Conservation (phyloP, 2,888 invertebrate species). For the Limulus polyphemus region DNA sequence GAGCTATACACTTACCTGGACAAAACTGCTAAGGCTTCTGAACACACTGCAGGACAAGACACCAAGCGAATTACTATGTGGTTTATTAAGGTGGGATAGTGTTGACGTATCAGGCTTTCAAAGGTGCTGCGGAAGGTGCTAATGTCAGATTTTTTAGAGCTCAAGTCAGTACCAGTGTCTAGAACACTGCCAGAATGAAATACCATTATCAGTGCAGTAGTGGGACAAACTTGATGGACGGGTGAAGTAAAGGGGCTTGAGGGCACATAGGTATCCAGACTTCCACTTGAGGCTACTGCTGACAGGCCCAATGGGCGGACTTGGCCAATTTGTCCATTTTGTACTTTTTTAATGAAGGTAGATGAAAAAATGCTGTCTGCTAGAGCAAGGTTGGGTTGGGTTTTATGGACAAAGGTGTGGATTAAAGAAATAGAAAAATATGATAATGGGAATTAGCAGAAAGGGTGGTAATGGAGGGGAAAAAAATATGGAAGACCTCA, state of each 20-base stretch:
- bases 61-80: constrained; percentile 83
- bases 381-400: too few species aligned
- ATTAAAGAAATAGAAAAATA: too few species aligned
- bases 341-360: constrained; percentile 1
- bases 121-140: constrained; percentile 89
- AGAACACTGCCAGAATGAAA: constrained; percentile 89
- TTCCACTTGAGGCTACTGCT: constrained; percentile 45
- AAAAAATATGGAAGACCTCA: too few species aligned
- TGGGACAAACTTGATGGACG: constrained; percentile 51
- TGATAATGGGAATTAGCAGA: too few species aligned
- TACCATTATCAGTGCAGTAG: constrained; percentile 73
- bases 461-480: too few species aligned
- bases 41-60: constrained; percentile 83
- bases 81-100: constrained; percentile 83
- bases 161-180: constrained; percentile 46
- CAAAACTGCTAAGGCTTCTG: constrained; percentile 74
- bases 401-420: too few species aligned
- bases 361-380: constrained; percentile 2
- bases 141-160: constrained; percentile 80
- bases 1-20: constrained; percentile 44
- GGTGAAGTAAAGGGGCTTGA: constrained; percentile 48
- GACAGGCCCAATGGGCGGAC: not conserved
- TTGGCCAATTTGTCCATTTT: not conserved
- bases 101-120: constrained; percentile 86
- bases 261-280: constrained; percentile 61